Percentiles rank a stretch among this genome's conserved stretches.
Evolutionary conservation across 2,113 vertebrate genomes (phyloP).

Genomic region (Leiothrix lutea): DNA sequence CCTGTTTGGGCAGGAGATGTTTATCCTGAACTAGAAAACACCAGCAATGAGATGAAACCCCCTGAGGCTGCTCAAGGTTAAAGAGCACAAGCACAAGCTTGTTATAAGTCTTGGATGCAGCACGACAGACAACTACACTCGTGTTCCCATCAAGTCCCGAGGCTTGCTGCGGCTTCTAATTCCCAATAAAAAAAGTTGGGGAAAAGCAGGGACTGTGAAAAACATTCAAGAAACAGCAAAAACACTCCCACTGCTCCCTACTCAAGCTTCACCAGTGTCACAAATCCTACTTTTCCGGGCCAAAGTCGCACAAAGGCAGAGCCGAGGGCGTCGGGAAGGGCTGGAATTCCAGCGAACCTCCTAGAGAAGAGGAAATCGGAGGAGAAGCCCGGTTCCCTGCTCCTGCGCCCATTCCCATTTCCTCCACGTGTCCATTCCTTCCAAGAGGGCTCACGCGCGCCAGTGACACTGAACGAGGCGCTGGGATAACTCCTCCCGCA

Average conservation of each 20-base stretch:
- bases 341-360: accelerated
- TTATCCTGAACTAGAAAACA: background rate
- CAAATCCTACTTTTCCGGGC: accelerated
- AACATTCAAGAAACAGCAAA: accelerated
- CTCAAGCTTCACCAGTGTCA: accelerated
- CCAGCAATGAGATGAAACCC: background rate
- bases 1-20: background rate
- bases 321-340: background rate
- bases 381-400: background rate
- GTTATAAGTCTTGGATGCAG: background rate
- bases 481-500: background rate
- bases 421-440: background rate
- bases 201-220: accelerated
- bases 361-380: accelerated
- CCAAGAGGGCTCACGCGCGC: background rate
- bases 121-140: accelerated
- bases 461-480: accelerated
- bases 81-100: background rate
- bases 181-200: no score
- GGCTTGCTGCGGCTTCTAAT: background rate
- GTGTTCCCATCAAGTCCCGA: background rate
- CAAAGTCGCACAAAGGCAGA: background rate
- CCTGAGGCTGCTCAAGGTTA: background rate
- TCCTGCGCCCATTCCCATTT: accelerated
- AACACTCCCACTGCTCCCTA: accelerated